Evolutionary conservation across 64 coral and sea anemone genomes (phyloP).

Genomic region (Porites australiensis): DNA sequence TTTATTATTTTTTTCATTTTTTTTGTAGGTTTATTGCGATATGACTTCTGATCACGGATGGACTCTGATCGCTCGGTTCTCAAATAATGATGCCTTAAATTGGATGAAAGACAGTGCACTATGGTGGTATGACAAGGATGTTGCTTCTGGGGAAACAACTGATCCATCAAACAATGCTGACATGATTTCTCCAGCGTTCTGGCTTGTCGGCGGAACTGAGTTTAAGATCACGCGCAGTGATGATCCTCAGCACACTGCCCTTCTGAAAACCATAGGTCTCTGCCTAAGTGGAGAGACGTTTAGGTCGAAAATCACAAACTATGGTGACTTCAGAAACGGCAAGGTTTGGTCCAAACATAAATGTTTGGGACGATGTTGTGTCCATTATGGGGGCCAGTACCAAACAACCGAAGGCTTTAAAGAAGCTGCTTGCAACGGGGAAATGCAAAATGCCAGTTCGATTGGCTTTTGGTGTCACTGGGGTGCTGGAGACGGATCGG

Average conservation of each 20-base stretch:
- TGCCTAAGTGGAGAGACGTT: too few relatives aligned
- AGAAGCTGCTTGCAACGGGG: background rate
- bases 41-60: background rate
- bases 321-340: background rate
- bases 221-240: slow-evolving; percentile 67
- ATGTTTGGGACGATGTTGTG: background rate
- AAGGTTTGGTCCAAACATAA: background rate
- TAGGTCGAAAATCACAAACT: background rate
- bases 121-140: slow-evolving; percentile 5
- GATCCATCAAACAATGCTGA: slow-evolving; percentile 43
- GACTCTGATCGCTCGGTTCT: slow-evolving; percentile 27
- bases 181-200: slow-evolving; percentile 14
- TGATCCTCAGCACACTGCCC: background rate
- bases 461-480: background rate
- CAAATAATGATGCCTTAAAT: slow-evolving; percentile 34
- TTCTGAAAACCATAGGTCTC: too few relatives aligned
- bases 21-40: background rate
- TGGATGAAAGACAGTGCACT: background rate
- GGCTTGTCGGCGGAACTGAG: slow-evolving; percentile 39
- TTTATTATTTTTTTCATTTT: too few relatives aligned
- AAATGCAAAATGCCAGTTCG: background rate
- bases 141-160: background rate
- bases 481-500: too few relatives aligned
- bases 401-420: background rate
- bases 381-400: background rate